Evolutionary conservation across 23 tunicate genomes (phyloP).

Genomic region (Oikopleura dioica): DNA sequence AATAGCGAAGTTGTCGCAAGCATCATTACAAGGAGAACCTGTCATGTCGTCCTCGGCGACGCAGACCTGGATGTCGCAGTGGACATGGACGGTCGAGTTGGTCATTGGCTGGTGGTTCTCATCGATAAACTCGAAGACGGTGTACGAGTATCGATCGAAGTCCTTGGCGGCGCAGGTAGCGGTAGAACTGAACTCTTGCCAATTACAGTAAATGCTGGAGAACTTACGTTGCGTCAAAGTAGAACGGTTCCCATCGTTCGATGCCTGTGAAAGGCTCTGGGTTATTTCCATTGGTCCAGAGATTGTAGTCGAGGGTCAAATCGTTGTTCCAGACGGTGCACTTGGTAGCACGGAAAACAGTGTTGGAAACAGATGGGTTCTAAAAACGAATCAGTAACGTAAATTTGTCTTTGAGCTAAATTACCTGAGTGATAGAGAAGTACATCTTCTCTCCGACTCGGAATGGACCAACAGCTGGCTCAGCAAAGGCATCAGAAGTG

Average conservation of each 20-base stretch:
- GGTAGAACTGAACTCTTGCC: too few species aligned
- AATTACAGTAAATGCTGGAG: too few species aligned
- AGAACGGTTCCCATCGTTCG: too few species aligned
- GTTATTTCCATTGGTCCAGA: neutral
- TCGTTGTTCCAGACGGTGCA: neutral
- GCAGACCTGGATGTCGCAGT: neutral
- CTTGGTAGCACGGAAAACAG: neutral
- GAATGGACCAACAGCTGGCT: neutral
- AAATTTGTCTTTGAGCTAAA: too few species aligned
- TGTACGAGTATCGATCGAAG: neutral
- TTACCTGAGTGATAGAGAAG: neutral
- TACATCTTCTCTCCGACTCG: neutral
- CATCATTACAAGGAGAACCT: neutral
- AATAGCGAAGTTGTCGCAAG: too few species aligned
- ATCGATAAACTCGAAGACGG: conserved; percentile 9
- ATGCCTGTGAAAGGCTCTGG: neutral
- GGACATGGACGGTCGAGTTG: neutral
- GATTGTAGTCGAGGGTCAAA: neutral
- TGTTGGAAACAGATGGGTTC: neutral
- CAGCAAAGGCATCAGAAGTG: neutral
- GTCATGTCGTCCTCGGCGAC: conserved; percentile 7
- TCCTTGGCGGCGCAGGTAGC: neutral
- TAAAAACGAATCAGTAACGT: too few species aligned
- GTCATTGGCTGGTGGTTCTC: too few species aligned
- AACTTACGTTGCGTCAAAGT: too few species aligned